phyloP scores from a whole-genome alignment of 1,140 invertebrate genomes.

The Colletes gigas region DNA sequence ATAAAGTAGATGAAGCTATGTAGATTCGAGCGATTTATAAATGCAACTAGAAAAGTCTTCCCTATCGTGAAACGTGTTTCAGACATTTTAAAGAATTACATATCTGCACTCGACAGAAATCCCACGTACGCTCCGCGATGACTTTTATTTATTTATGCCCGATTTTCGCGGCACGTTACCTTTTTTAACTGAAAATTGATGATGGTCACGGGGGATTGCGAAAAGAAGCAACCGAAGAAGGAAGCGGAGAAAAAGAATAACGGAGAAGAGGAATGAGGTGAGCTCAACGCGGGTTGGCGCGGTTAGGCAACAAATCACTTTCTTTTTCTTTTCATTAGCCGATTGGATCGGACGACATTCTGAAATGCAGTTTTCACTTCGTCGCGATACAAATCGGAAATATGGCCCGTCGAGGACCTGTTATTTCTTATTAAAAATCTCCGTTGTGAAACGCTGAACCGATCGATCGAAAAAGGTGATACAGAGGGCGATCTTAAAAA shows the following conservation, averaged over 20 bases:
- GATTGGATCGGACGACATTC: neutral
- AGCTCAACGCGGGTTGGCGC: neutral
- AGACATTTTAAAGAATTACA: neutral
- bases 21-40: no score
- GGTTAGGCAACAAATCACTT: conserved; percentile 2
- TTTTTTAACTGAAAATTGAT: neutral
- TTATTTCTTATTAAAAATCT: neutral
- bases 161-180: neutral
- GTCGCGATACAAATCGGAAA: neutral
- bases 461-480: neutral
- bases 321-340: neutral
- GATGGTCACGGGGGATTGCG: neutral
- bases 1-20: no score
- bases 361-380: conserved; percentile 5
- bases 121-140: neutral
- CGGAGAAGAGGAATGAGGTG: neutral
- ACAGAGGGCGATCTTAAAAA: no score
- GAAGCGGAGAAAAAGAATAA: neutral
- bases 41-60: no score
- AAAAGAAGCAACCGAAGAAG: no score
- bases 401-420: neutral
- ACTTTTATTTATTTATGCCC: neutral
- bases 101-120: neutral
- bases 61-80: neutral
- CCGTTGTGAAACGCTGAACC: neutral